phyloP scores from a whole-genome alignment of 2,888 invertebrate genomes.

The Aphidius colemani region DNA sequence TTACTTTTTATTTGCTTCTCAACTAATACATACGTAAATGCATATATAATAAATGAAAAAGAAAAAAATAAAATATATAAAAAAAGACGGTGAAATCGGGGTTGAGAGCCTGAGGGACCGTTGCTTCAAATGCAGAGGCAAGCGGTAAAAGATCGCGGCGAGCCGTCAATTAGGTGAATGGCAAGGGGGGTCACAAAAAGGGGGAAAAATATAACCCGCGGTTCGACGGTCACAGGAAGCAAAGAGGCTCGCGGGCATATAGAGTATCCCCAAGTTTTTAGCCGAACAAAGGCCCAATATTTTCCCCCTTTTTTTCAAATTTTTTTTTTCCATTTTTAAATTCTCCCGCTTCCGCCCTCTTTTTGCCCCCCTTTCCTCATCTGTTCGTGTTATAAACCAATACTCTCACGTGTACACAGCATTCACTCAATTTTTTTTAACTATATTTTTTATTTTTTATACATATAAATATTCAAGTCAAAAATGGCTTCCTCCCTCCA shows the following conservation, averaged over 20 bases:
- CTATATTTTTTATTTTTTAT: background rate
- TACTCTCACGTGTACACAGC: no score
- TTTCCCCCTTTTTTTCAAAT: conserved; percentile 9
- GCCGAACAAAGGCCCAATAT: conserved; percentile 12
- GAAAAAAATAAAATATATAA: no score
- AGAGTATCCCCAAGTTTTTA: conserved; percentile 17
- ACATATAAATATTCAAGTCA: background rate
- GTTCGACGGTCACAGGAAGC: conserved; percentile 25
- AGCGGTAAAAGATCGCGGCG: conserved; percentile 46
- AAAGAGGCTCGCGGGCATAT: conserved; percentile 26
- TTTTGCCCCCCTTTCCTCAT: background rate
- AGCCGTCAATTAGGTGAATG: conserved; percentile 55
- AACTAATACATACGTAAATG: no score
- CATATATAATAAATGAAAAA: no score
- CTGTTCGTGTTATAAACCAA: background rate
- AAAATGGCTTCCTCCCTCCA: conserved; percentile 7
- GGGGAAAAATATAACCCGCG: conserved; percentile 5
- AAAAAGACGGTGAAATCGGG: no score
- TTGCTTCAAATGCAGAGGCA: no score
- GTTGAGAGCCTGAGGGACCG: no score
- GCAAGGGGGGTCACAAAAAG: conserved; percentile 18
- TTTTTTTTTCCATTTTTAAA: conserved; percentile 17
- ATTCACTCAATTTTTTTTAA: no score
- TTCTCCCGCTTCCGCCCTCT: conserved; percentile 8
- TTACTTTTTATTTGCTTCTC: no score